Conservation (phyloP, 2,888 invertebrate species). For the Marasmarcha lunaedactyla region DNA sequence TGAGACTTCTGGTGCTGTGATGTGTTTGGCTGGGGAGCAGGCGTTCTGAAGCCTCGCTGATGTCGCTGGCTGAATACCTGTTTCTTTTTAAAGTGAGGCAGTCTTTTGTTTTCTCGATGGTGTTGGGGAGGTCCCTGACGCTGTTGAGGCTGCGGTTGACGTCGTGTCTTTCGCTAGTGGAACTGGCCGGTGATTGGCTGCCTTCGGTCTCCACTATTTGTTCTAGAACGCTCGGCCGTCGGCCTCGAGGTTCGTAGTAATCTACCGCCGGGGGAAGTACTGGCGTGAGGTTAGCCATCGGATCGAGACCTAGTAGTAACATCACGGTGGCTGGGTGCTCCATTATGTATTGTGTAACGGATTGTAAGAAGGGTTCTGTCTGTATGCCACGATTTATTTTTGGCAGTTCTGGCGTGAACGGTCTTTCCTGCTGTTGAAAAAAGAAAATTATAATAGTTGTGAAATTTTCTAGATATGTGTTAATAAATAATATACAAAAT, state of each 20-base stretch:
- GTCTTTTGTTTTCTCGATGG: constrained; percentile 39
- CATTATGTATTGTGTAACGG: constrained; percentile 74
- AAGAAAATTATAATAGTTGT: neutral
- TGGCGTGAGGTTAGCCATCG: constrained; percentile 55
- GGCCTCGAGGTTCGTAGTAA: constrained; percentile 49
- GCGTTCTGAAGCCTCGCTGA: constrained; percentile 69
- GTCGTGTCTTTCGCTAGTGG: constrained; percentile 45
- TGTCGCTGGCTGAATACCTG: constrained; percentile 78
- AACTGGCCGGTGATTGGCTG: constrained; percentile 55
- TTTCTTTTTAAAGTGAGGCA: constrained; percentile 50
- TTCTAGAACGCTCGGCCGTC: constrained; percentile 53
- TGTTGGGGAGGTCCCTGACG: constrained; percentile 37
- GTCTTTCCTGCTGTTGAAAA: constrained; percentile 43
- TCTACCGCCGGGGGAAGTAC: constrained; percentile 53
- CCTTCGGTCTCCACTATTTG: constrained; percentile 59
- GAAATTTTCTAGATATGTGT: too few relatives aligned
- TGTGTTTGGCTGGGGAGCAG: constrained; percentile 69
- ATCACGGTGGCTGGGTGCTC: constrained; percentile 81
- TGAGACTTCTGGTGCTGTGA: constrained; percentile 75
- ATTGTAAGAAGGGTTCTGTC: constrained; percentile 73
- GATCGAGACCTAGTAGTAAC: constrained; percentile 79
- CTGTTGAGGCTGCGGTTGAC: constrained; percentile 40
- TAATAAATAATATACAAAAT: too few relatives aligned
- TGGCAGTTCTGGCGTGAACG: constrained; percentile 46
- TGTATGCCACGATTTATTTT: constrained; percentile 66